Conservation (phyloP, 2,113 vertebrate genomes). For the Petrocephalus zakoni region DNA sequence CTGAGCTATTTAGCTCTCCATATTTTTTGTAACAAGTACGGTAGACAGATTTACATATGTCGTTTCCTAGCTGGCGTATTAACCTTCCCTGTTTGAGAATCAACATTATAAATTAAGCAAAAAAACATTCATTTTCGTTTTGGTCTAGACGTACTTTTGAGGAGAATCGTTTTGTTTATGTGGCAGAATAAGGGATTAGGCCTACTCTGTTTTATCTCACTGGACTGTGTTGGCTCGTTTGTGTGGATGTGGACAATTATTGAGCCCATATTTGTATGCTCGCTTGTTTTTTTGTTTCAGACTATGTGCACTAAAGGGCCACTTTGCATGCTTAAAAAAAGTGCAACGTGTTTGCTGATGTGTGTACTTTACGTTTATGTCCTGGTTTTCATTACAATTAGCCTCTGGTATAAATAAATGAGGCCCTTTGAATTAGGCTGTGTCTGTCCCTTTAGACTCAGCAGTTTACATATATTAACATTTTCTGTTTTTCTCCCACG, state of each 20-base stretch:
- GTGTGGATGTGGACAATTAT: neutral
- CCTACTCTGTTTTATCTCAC: neutral
- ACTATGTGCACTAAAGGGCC: neutral
- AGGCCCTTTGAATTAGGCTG: neutral
- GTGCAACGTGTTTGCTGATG: neutral
- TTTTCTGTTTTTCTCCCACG: neutral
- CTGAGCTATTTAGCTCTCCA: neutral
- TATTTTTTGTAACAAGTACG: neutral
- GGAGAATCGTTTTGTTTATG: neutral
- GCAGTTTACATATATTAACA: neutral
- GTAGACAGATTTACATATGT: neutral
- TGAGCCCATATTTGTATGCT: neutral
- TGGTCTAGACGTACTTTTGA: neutral
- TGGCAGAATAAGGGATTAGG: conserved; percentile 1
- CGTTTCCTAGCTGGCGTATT: neutral
- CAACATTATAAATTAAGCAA: neutral
- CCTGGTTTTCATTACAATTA: neutral
- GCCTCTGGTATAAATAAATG: neutral
- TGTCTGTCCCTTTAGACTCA: neutral
- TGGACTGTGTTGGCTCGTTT: neutral
- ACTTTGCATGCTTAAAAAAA: conserved; percentile 12
- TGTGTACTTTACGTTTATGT: neutral
- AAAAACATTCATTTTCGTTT: neutral
- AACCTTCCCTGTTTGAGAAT: neutral
- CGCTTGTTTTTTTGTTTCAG: neutral